These are phyloP conservation scores for Martes martes DNA, from an alignment of 2,113 vertebrate genomes.

Conservation along the genomic window DNA sequence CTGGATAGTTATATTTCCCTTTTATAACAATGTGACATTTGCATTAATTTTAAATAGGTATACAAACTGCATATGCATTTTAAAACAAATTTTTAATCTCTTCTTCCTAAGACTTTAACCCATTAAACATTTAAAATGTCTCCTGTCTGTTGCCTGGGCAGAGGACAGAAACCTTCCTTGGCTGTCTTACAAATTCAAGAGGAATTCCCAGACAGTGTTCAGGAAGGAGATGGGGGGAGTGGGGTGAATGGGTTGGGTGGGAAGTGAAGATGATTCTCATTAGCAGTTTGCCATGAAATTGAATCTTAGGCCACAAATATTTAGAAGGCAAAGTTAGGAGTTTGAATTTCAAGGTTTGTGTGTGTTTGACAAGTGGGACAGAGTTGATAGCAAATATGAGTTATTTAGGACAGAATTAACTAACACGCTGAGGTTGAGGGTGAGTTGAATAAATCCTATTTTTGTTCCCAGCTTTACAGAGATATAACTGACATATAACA, in stretches of 20 bases:
- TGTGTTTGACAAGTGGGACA: not conserved
- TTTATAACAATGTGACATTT: not conserved
- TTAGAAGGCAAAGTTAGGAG: not conserved
- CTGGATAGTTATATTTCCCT: not conserved
- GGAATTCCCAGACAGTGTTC: not conserved
- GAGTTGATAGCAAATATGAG: not conserved
- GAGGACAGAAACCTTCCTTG: not conserved
- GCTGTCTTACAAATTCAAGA: not conserved
- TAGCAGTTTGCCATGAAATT: not conserved
- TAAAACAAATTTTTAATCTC: not conserved
- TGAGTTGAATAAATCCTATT: not conserved
- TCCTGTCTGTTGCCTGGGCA: not conserved
- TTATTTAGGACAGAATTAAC: not conserved
- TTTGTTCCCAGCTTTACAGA: not conserved
- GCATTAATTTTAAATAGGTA: conserved; percentile 14
- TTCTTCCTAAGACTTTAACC: not conserved
- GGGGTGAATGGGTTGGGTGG: not conserved
- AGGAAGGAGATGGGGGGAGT: not conserved
- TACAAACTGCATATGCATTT: not conserved
- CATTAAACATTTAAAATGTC: not conserved
- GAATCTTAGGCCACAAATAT: not conserved
- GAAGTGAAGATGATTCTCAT: not conserved
- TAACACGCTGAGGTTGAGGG: not conserved
- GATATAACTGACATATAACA: not conserved
- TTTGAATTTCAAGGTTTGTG: not conserved